Evolutionary conservation across 2,113 vertebrate species (phyloP).

Genomic region (Peucedramus taeniatus): DNA sequence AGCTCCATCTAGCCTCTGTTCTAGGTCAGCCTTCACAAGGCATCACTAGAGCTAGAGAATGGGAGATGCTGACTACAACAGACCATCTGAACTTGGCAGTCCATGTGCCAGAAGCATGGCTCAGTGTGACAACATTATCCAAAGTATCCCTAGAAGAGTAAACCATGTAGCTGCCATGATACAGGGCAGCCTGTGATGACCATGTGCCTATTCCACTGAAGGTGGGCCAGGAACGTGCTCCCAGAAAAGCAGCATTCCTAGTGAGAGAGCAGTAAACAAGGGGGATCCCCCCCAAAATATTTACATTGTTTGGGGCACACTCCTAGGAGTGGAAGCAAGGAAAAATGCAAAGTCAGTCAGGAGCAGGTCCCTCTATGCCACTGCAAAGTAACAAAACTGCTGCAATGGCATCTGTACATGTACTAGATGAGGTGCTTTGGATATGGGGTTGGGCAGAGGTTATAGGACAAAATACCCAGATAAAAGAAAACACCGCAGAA

Average conservation of each 20-base stretch:
- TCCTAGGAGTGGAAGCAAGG: not conserved
- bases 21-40: not conserved
- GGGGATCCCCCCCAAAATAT: not conserved
- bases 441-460: not conserved
- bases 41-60: not conserved
- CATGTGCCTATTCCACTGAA: not conserved
- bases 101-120: not conserved
- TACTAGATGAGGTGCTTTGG: not conserved
- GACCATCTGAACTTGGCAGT: not conserved
- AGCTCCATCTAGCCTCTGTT: not conserved
- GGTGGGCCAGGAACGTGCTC: fast-evolving
- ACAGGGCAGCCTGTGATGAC: not conserved
- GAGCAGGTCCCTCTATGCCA: not conserved
- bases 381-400: not conserved
- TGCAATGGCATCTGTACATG: fast-evolving
- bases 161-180: not conserved
- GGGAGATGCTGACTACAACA: not conserved
- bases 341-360: not conserved
- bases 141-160: not conserved
- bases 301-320: not conserved
- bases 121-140: not conserved
- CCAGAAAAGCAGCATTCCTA: not conserved
- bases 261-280: not conserved
- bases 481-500: not conserved
- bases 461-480: not conserved